These are phyloP conservation scores for Tetranychus truncatus DNA, from an alignment of 2,888 invertebrate genomes.

Conservation along the genomic window DNA sequence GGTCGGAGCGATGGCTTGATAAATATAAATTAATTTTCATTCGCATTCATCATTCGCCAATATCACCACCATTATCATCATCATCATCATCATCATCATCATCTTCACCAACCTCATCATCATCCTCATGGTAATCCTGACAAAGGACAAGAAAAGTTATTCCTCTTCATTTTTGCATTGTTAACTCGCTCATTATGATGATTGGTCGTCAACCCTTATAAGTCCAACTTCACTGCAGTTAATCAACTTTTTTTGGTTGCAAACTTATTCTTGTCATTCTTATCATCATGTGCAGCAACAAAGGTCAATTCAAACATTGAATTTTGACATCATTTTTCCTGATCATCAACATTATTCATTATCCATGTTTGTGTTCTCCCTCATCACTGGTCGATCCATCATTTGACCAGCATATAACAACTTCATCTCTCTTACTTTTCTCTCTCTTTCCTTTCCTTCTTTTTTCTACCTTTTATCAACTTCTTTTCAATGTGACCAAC, in stretches of 20 bases:
- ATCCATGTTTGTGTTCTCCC: no score
- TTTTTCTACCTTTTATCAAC: not conserved
- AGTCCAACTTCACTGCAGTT: no score
- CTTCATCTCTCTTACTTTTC: not conserved
- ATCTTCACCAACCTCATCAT: not conserved
- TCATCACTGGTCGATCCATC: not conserved
- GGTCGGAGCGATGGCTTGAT: constrained; percentile 11
- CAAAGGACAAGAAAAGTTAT: no score
- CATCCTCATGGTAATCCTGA: not conserved
- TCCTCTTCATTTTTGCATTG: no score
- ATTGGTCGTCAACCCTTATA: no score
- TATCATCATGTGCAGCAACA: no score
- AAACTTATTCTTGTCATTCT: no score
- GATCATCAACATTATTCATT: no score
- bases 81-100: not conserved
- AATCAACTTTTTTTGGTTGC: no score
- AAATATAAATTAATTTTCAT: not conserved
- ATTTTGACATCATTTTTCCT: no score
- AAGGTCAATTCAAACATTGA: no score
- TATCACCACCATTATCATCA: not conserved
- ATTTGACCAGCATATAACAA: not conserved
- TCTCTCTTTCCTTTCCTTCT: not conserved
- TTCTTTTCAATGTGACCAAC: not conserved
- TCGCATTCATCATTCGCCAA: not conserved
- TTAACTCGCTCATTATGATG: no score